Conservation (phyloP, 2,113 vertebrate species). For the Ranitomeya imitator region DNA sequence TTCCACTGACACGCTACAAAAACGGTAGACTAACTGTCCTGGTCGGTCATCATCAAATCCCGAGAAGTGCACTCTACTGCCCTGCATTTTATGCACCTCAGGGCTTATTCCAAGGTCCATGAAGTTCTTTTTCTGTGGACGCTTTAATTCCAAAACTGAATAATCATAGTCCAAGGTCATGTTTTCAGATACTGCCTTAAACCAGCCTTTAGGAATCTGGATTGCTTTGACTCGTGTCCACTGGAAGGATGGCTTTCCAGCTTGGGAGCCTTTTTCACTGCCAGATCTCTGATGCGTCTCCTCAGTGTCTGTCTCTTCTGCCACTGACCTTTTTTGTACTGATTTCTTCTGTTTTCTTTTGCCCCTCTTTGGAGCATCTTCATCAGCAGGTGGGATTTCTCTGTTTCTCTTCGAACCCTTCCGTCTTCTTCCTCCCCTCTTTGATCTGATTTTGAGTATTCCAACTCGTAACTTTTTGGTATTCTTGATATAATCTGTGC, state of each 20-base stretch:
- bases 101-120: slow-evolving; percentile 93
- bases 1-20: slow-evolving; percentile 92
- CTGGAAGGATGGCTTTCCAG: slow-evolving; percentile 81
- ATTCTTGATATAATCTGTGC: slow-evolving; percentile 86
- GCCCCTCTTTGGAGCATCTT: slow-evolving; percentile 66
- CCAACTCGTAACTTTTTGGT: slow-evolving; percentile 87
- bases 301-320: slow-evolving; percentile 52
- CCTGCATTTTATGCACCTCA: slow-evolving; percentile 82
- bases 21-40: slow-evolving; percentile 89
- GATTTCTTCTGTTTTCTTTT: slow-evolving; percentile 73
- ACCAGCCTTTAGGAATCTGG: slow-evolving; percentile 93
- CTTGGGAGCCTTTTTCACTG: slow-evolving; percentile 63
- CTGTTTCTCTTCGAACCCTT: slow-evolving; percentile 64
- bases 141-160: slow-evolving; percentile 89
- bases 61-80: slow-evolving; percentile 93
- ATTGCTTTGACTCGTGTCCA: slow-evolving; percentile 93
- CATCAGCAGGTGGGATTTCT: slow-evolving; percentile 61
- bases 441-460: slow-evolving; percentile 82
- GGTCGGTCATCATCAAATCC: slow-evolving; percentile 90
- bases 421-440: slow-evolving; percentile 67
- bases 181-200: slow-evolving; percentile 74
- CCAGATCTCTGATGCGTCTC: slow-evolving; percentile 65
- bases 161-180: slow-evolving; percentile 90
- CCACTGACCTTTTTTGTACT: slow-evolving; percentile 67
- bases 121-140: slow-evolving; percentile 81